These are phyloP conservation scores for Andrena haemorrhoa DNA, from an alignment of 2,888 invertebrate genomes.

Conservation along the genomic window DNA sequence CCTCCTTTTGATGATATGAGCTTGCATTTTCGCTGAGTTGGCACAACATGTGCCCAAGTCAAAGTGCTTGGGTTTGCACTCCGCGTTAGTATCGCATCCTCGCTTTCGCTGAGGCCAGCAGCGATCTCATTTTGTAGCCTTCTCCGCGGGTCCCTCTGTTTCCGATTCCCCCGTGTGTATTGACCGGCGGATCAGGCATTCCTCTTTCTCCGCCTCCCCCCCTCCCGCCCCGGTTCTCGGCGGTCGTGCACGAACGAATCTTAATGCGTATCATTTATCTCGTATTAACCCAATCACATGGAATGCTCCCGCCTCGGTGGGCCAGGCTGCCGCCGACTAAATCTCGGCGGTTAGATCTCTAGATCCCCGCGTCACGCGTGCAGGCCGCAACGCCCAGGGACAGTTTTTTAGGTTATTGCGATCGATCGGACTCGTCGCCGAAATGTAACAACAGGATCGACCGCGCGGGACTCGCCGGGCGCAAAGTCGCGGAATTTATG, in stretches of 20 bases:
- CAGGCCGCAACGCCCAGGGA: not conserved
- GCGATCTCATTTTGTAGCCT: constrained; percentile 82
- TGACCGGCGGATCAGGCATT: constrained; percentile 56
- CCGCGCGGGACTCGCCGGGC: not conserved
- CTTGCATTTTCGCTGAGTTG: constrained; percentile 83
- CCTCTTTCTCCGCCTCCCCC: constrained; percentile 1
- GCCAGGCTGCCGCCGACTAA: constrained; percentile 15
- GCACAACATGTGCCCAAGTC: constrained; percentile 84
- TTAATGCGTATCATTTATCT: constrained; percentile 58
- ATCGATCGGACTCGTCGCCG: too few species aligned
- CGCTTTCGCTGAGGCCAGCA: constrained; percentile 82
- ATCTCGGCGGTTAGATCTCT: constrained; percentile 25
- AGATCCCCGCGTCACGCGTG: not conserved
- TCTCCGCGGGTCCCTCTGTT: constrained; percentile 69
- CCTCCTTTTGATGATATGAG: constrained; percentile 77
- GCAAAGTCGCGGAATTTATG: constrained; percentile 5
- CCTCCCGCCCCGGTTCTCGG: constrained; percentile 16
- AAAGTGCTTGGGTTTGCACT: constrained; percentile 83
- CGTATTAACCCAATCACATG: constrained; percentile 44
- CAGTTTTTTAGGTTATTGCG: not conserved
- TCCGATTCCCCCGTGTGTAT: constrained; percentile 70
- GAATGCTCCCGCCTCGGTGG: constrained; percentile 34
- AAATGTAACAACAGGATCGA: too few species aligned
- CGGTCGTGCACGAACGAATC: constrained; percentile 32
- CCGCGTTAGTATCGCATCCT: constrained; percentile 80